Conservation (phyloP, 2,888 invertebrate genomes). For the Hypena proboscidalis region DNA sequence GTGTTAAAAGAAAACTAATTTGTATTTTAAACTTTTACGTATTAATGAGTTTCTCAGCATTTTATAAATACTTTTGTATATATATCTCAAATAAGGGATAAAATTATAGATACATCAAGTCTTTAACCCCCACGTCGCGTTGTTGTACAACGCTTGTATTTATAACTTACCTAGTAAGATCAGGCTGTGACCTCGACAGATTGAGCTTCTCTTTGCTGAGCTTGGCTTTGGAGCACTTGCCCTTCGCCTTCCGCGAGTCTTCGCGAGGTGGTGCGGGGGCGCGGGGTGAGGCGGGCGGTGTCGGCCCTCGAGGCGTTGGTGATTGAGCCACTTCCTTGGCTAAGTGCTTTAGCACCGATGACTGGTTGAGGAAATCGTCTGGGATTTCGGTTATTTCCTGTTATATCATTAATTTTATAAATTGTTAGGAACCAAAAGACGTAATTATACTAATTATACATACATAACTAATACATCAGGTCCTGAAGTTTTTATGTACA, state of each 20-base stretch:
- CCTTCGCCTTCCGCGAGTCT: constrained; percentile 59
- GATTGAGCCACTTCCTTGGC: constrained; percentile 90
- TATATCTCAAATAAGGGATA: too few species aligned
- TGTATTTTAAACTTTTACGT: too few species aligned
- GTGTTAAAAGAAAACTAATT: too few species aligned
- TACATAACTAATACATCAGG: too few species aligned
- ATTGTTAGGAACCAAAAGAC: neutral
- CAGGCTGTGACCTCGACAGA: constrained; percentile 93
- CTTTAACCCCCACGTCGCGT: too few species aligned
- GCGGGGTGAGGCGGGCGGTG: constrained; percentile 69
- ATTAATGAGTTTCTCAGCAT: too few species aligned
- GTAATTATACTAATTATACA: too few species aligned
- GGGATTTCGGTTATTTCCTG: constrained; percentile 93
- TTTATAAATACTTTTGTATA: too few species aligned
- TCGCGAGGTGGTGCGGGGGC: constrained; percentile 52
- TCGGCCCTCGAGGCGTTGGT: constrained; percentile 66
- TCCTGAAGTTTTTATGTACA: too few species aligned
- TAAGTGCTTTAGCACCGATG: constrained; percentile 92
- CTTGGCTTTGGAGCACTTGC: constrained; percentile 69
- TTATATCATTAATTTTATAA: neutral
- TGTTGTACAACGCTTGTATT: too few species aligned
- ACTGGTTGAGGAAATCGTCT: constrained; percentile 93
- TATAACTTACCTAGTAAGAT: constrained; percentile 87
- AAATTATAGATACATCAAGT: too few species aligned
- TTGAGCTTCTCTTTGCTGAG: constrained; percentile 86